Conservation (phyloP, 2,888 invertebrate species). For the Trachelus troglodyta region DNA sequence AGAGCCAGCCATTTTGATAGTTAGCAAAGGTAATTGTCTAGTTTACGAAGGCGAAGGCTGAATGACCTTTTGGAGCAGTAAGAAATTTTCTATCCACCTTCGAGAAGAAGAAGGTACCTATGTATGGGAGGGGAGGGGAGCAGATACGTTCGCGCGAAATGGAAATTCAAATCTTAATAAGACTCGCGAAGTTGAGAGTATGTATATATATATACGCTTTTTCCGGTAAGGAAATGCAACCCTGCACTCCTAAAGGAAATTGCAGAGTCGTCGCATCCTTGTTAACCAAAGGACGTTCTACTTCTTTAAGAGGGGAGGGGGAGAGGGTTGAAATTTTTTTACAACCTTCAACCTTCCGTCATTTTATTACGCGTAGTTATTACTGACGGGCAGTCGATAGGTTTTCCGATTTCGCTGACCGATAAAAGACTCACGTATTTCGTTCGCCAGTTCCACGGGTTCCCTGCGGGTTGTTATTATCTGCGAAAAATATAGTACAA, state of each 20-base stretch:
- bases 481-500: conserved; percentile 30
- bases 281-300: neutral
- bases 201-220: neutral
- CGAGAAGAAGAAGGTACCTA: neutral
- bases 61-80: neutral
- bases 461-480: neutral
- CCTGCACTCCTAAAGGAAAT: neutral
- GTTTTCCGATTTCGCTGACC: neutral
- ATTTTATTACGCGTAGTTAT: neutral
- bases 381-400: neutral
- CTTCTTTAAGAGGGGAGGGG: neutral
- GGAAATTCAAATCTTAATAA: neutral
- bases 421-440: neutral
- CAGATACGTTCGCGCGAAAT: neutral
- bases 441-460: neutral
- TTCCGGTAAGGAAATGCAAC: neutral
- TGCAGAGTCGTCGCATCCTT: neutral
- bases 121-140: neutral
- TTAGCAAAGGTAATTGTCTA: neutral
- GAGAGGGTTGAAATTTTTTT: neutral
- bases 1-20: neutral
- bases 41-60: neutral
- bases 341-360: neutral
- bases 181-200: neutral
- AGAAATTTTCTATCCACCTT: neutral